Base-by-base conservation (phyloP, 2,113 vertebrate genomes). In the Pavo muticus region DNA sequence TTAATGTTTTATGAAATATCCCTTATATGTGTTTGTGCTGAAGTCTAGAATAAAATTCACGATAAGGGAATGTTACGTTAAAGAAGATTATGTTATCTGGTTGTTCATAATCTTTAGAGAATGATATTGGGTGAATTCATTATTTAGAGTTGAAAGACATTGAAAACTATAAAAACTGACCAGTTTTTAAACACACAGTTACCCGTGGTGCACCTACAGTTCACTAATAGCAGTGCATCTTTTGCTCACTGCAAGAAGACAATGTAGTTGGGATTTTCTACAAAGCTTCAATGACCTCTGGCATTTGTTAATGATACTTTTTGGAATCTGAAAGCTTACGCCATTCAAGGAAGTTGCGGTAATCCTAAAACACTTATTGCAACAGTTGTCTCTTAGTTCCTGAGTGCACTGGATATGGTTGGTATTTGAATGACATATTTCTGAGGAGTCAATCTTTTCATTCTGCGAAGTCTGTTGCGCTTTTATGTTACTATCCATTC, bases 351-450 rank as follows among this genome's bases (percentile, higher is more conserved):
- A 74, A 61, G 59, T 54, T 82, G 56, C 35, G 80, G 59, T 63
- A 73, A 92, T 68, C 44, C 70, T n/a, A 57, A 82, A 9, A 45
- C 32, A 9, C 7, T 72, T 44, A 45, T 54, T 65, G 40, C 13
- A 44, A 52, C 14, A 20, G 12, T 35, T 91, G 76, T 35, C 50
- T 68, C 65, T 81, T 44, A 64, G 39, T 60, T 84, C 52, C 75
- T 68, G 68, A 83, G 54, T 47, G 64, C 50, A 7, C 52, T 45
- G 17, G 9, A 27, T 48, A 37, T 35, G 60, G 77, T 90, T 8
- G 16, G 74, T 92, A 91, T 71, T 82, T 89, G 15, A 93, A 20
- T 40, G 74, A 37, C 30, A 54, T 77, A 80, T 65, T 30, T 92
- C 90, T 84, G 74, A 75, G 74, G 86, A 60, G 27, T 45, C 59